Evolutionary conservation across 2,888 invertebrate species (phyloP), one percentile per base, ranked within the genome.

Genomic region (Netelia fuscicornis): DNA sequence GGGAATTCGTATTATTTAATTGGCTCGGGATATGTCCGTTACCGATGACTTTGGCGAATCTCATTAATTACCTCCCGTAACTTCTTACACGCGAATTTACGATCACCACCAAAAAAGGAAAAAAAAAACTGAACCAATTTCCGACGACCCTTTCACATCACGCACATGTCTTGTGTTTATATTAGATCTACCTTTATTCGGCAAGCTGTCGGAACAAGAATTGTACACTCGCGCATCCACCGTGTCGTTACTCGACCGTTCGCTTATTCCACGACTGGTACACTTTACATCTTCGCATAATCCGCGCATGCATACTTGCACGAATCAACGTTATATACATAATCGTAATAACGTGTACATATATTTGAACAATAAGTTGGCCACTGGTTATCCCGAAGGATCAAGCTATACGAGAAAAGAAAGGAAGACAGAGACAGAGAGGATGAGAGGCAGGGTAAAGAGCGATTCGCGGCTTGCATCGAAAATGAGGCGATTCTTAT

Each of bases 401-500:
- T 78, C 70, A 64, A 62, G 65, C 58, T 44, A 52, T 62, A 48
- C 65, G 76, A 70, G 78, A 75, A 64, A 64, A 71, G 60, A 68
- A 60, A 54, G 52, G 75, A 56, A 52, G 72, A 70, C 70, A 74
- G 72, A 82, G 42, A 23, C 60, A 23, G 17, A 44, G 30, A 79
- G 62, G 72, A 67, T 65, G 70, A 70, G 77, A 25, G 23, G 17
- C 60, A 37, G 64, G 56, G 6, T 62, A 37, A 54, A 37, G 58
- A 80, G 80, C 82, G 79, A 83, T 86, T 84, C 83, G 82, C 81
- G 84, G 77, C 82, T 86, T 78, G 86, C 87, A 87, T 88, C 82
- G 86, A 79, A 81, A 88, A 87, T 87, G 82, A 87, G 86, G 75
- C 78, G 83, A 87, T 88, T 87, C 85, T 87, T 86, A 87, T 88